A percentile compares a stretch with the other conserved stretches of the same genome.
Evolutionary conservation across 1,140 invertebrate species (phyloP).

Genomic region (Euura saliciscinereae): DNA sequence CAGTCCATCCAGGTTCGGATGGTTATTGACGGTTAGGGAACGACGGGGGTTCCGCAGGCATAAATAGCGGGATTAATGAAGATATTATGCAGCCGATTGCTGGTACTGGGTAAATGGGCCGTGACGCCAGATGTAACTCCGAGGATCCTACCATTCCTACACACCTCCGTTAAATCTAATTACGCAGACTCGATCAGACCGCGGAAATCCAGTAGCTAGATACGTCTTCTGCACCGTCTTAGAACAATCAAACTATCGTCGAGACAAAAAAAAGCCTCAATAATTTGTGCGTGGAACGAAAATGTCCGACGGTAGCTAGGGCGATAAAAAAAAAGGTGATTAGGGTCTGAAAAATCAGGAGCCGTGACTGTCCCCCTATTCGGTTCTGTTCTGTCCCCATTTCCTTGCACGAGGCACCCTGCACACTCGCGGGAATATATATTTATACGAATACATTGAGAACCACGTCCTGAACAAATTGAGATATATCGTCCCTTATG

Average conservation of each 20-base stretch:
- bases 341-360: slow-evolving; percentile 31
- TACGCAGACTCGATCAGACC: neutral
- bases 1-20: too few relatives aligned
- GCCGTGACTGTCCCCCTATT: slow-evolving; percentile 24
- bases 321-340: slow-evolving; percentile 26
- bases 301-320: neutral
- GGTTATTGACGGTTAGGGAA: too few relatives aligned
- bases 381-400: neutral
- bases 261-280: too few relatives aligned
- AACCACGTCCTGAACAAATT: slow-evolving; percentile 11
- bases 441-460: slow-evolving; percentile 9
- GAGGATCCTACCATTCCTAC: neutral
- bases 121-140: slow-evolving; percentile 23
- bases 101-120: slow-evolving; percentile 21
- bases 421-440: neutral
- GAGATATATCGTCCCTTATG: slow-evolving; percentile 9
- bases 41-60: neutral
- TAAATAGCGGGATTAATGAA: slow-evolving; percentile 28
- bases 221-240: too few relatives aligned
- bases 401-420: neutral
- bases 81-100: slow-evolving; percentile 22
- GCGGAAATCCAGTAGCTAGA: neutral
- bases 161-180: neutral
- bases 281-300: too few relatives aligned
- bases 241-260: too few relatives aligned